These are phyloP conservation scores for Eurystomus glaucurus DNA, from an alignment of 2,797 vertebrate genomes.

Conservation along the genomic window DNA sequence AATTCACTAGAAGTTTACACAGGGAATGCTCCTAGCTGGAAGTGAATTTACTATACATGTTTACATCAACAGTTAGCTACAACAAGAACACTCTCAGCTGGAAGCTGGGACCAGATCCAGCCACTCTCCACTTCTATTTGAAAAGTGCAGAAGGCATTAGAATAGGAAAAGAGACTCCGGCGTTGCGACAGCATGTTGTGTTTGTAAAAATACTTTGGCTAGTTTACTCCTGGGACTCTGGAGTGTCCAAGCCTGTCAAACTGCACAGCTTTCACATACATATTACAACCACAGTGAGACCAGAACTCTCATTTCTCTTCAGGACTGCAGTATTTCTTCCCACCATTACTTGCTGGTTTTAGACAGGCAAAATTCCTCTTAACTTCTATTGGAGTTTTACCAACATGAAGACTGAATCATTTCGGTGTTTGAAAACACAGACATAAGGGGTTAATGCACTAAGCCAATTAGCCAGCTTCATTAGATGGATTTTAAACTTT, in stretches of 20 bases:
- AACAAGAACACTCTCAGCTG: neutral
- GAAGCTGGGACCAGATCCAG: neutral
- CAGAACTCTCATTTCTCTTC: neutral
- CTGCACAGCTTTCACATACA: neutral
- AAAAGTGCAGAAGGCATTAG: neutral
- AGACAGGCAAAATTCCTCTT: neutral
- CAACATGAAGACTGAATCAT: neutral
- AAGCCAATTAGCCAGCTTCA: neutral
- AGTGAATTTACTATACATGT: neutral
- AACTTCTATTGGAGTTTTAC: neutral
- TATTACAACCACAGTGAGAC: neutral
- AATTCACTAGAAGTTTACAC: neutral
- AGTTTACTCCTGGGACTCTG: neutral
- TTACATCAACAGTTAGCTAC: neutral
- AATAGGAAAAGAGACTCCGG: neutral
- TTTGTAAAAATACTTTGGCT: neutral
- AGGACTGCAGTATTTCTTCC: neutral
- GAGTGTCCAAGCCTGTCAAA: neutral
- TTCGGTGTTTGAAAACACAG: neutral
- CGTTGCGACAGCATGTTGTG: neutral
- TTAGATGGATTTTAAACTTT: neutral
- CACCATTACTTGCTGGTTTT: neutral
- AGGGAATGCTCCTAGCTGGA: neutral
- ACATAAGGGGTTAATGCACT: neutral
- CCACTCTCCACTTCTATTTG: neutral